Evolutionary conservation across 2,888 invertebrate genomes (phyloP), one percentile per base, ranked within the genome.

Genomic region (Acholoe squamosa): DNA sequence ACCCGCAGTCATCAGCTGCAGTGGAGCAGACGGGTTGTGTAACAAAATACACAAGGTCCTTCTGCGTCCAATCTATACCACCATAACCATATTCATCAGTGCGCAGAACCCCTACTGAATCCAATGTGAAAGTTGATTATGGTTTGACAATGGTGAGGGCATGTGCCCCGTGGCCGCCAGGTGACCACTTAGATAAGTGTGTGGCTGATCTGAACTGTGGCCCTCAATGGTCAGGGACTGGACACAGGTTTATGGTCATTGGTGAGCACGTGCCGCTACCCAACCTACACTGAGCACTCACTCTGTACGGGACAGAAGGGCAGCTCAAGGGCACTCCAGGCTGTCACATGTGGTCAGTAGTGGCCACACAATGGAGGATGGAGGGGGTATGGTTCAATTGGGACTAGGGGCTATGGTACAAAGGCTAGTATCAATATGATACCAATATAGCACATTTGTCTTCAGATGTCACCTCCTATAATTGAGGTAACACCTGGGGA

Each of bases 341-440:
- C 31, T 71, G 71, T 71, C 71, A 71, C 71, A 71, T 71, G 71
- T 71, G 71, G 71, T 71, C 71, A 71, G 61, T n/a, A 61, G 61
- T 61, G 61, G 61, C 19, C 61, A 61, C 1, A 61, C 61, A 61
- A 61, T n/a, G 61, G 61, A n/a, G n/a, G 61, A 61, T 61, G 61
- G 61, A n/a, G 61, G 19, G 61, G 61, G 61, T 7, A 61, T 61
- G 14, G 61, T 19, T 3, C 61, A n/a, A n/a, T 3, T 3, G 61
- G 61, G 61, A n/a, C 22, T 61, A n/a, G 61, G 61, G 61, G 43
- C 43, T 43, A 43, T 43, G 10, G 10, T 10, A 43, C 43, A 7
- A 43, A 43, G 10, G 3, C 43, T 43, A 3, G 43, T 10, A 43
- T 43, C 43, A 43, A 43, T 43, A 43, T 10, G 43, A 43, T 43